Conservation (phyloP, 2,113 vertebrate species). For the Xenopus borealis region DNA sequence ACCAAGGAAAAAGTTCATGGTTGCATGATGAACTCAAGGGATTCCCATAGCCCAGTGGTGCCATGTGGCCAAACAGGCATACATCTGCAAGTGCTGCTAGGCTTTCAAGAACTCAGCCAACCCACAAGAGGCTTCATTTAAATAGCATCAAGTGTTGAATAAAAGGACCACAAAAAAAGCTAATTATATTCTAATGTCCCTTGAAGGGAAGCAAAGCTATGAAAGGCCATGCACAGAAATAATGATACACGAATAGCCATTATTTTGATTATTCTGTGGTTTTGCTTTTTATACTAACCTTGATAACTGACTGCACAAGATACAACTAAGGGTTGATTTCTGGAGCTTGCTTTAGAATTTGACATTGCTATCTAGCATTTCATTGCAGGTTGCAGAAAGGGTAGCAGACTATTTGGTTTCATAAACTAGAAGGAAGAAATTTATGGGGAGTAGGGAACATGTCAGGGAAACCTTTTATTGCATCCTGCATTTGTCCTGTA, state of each 20-base stretch:
- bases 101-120: slow-evolving; percentile 64
- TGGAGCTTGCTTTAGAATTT: neutral
- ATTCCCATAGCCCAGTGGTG: slow-evolving; percentile 65
- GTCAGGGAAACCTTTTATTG: no score
- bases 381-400: no score
- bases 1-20: slow-evolving; percentile 66
- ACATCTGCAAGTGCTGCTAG: slow-evolving; percentile 68
- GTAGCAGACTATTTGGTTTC: no score
- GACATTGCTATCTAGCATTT: neutral
- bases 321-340: neutral
- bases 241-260: slow-evolving; percentile 21
- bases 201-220: slow-evolving; percentile 50
- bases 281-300: neutral
- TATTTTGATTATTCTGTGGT: slow-evolving; percentile 10
- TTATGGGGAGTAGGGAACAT: no score
- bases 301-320: neutral
- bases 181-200: slow-evolving; percentile 54
- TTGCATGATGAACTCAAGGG: slow-evolving; percentile 64
- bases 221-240: slow-evolving; percentile 47
- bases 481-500: no score
- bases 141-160: slow-evolving; percentile 62
- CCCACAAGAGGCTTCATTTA: slow-evolving; percentile 72
- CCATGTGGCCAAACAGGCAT: slow-evolving; percentile 72
- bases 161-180: slow-evolving; percentile 48
- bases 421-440: no score